Conservation (phyloP, 2,113 vertebrate species). For the Eretmochelys imbricata region DNA sequence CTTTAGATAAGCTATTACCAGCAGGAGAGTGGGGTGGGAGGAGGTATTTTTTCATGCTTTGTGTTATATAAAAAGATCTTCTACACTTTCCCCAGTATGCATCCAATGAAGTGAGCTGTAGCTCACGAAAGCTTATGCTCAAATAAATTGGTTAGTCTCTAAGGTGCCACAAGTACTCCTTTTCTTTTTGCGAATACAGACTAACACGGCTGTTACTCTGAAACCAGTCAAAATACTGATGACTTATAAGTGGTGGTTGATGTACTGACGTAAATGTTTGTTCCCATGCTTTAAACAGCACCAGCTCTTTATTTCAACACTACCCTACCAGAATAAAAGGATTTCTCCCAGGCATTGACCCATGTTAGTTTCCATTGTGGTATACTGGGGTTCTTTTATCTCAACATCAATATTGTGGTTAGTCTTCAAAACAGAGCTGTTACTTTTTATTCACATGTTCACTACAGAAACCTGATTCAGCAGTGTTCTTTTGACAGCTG, state of each 20-base stretch:
- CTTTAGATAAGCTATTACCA: no score
- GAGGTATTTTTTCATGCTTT: no score
- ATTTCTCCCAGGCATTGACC: not conserved
- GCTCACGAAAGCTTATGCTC: no score
- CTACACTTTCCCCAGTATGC: no score
- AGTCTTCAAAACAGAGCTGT: not conserved
- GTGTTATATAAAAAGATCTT: no score
- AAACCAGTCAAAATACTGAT: conserved; percentile 58
- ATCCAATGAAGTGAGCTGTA: no score
- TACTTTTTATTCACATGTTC: not conserved
- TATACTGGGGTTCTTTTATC: not conserved
- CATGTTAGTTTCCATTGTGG: not conserved
- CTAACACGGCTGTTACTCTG: no score
- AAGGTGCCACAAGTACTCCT: no score
- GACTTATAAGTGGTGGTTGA: conserved; percentile 18
- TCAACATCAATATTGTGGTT: not conserved
- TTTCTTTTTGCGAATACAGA: no score
- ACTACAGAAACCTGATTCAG: not conserved
- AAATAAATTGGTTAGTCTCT: no score
- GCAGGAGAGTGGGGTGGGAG: no score
- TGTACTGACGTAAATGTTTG: conserved; percentile 18
- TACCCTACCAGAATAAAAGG: not conserved
- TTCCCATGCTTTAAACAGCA: not conserved
- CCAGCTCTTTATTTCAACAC: conserved; percentile 10
- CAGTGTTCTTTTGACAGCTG: not conserved